Percentiles rank a stretch among this genome's conserved stretches.
Conservation (phyloP, 2,888 invertebrate species). For the Hypolimnas misippus region DNA sequence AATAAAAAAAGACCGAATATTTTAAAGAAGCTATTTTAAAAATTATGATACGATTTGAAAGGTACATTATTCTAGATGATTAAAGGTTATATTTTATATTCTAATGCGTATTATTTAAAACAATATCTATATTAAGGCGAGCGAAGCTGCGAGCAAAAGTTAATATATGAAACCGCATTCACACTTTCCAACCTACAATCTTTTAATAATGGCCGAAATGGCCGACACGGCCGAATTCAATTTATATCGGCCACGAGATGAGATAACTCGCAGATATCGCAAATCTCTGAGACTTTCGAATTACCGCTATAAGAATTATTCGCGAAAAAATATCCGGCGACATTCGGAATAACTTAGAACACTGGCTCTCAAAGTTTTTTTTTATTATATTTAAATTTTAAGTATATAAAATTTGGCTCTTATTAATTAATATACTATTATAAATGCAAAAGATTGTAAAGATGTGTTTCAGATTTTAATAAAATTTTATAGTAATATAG, state of each 20-base stretch:
- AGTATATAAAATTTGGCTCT: background rate
- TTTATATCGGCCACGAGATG: conserved; percentile 35
- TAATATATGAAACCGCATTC: background rate
- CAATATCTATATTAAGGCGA: too few relatives aligned
- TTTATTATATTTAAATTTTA: background rate
- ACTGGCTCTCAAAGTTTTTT: conserved; percentile 31
- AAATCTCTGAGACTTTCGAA: conserved; percentile 37
- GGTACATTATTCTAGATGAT: too few relatives aligned
- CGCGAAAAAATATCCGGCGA: conserved; percentile 30
- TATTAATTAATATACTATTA: too few relatives aligned
- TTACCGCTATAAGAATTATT: conserved; percentile 27
- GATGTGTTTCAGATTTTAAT: too few relatives aligned
- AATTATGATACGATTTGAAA: too few relatives aligned
- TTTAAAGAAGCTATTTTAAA: too few relatives aligned
- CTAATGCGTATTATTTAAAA: too few relatives aligned
- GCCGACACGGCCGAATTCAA: conserved; percentile 37
- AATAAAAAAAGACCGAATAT: too few relatives aligned
- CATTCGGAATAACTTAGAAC: conserved; percentile 34
- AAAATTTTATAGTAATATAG: too few relatives aligned
- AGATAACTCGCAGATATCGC: conserved; percentile 37
- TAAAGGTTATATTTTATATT: too few relatives aligned
- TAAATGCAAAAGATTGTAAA: too few relatives aligned
- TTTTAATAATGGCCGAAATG: conserved; percentile 25
- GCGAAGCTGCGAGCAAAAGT: too few relatives aligned
- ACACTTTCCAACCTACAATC: conserved; percentile 25